These are phyloP conservation scores for Miniopterus natalensis DNA, from an alignment of 2,113 vertebrate genomes.

Conservation along the genomic window DNA sequence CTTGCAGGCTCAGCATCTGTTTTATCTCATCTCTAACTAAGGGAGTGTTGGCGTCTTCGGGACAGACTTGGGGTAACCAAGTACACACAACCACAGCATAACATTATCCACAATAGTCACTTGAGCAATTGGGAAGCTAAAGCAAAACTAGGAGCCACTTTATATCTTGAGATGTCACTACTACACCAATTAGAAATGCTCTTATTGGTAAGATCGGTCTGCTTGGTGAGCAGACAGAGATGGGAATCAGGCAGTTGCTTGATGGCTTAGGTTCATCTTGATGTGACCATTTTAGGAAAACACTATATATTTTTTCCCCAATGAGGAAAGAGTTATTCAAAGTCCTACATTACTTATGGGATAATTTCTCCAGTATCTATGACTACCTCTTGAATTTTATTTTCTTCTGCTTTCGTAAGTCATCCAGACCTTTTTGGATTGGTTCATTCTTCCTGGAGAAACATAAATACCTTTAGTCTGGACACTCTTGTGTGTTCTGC, in stretches of 20 bases:
- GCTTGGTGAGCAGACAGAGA: not conserved
- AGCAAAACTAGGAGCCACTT: slow-evolving; percentile 22
- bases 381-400: slow-evolving; percentile 1
- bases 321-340: not conserved
- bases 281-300: slow-evolving; percentile 12
- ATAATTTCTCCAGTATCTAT: not conserved
- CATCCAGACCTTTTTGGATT: not conserved
- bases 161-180: not conserved
- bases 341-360: not conserved
- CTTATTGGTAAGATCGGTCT: not conserved
- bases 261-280: not conserved
- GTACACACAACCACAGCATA: not conserved
- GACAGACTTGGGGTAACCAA: not conserved
- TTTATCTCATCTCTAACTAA: not conserved
- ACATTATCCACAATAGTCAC: not conserved
- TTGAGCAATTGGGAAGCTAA: not conserved
- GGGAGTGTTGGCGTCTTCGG: not conserved
- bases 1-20: not conserved
- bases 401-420: not conserved
- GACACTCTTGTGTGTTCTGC: not conserved
- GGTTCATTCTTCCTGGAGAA: not conserved
- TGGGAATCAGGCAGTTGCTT: not conserved
- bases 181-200: not conserved
- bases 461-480: not conserved
- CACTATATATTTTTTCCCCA: not conserved